Percentiles rank a stretch among this genome's conserved stretches.
Conservation (phyloP, 2,888 invertebrate species). For the Meloe dianella region DNA sequence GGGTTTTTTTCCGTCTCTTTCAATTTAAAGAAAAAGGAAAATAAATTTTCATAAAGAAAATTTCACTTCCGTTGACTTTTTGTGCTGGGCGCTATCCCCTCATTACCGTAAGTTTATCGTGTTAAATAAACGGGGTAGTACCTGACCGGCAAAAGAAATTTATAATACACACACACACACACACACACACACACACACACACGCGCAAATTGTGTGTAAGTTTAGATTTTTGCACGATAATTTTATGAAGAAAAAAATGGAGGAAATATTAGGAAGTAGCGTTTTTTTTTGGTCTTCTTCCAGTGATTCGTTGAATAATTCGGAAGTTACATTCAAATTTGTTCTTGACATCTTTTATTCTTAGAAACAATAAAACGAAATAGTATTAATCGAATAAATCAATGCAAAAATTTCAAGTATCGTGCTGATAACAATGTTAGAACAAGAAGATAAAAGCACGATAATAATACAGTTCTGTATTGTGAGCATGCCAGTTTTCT, state of each 20-base stretch:
- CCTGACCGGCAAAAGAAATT: neutral
- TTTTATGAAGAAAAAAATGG: neutral
- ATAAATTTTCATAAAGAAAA: neutral
- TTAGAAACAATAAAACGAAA: neutral
- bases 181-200: no score
- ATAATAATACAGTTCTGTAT: conserved; percentile 7
- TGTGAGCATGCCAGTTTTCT: conserved; percentile 7
- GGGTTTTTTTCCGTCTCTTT: neutral
- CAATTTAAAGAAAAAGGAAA: neutral
- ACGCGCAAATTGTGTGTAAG: no score
- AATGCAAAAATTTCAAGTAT: conserved; percentile 11
- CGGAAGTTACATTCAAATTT: neutral
- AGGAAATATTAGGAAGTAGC: neutral
- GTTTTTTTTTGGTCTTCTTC: no score
- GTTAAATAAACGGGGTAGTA: neutral
- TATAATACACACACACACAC: no score
- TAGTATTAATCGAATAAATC: conserved; percentile 4
- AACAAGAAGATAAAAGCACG: conserved; percentile 7
- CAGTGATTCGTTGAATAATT: neutral
- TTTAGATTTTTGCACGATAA: neutral
- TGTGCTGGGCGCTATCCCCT: neutral
- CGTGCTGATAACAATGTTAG: conserved; percentile 10
- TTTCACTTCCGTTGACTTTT: neutral
- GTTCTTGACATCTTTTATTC: no score
- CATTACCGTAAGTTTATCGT: neutral